These are phyloP conservation scores for Morus bassanus DNA, from an alignment of 2,797 vertebrate species.

Conservation along the genomic window DNA sequence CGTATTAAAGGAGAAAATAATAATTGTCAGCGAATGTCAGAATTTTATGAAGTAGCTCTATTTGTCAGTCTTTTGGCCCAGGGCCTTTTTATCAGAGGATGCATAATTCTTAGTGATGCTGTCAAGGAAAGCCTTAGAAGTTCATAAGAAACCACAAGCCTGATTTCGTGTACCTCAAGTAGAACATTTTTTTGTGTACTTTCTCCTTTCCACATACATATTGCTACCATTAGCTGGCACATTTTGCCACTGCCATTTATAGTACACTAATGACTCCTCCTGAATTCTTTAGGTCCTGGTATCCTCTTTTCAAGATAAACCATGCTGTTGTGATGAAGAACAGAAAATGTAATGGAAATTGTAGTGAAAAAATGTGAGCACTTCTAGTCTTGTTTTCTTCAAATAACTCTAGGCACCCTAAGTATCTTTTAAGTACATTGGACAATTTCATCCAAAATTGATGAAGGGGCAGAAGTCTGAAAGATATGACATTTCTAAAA, in stretches of 20 bases:
- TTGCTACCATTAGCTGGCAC: background rate
- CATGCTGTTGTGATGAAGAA: background rate
- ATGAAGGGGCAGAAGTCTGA: background rate
- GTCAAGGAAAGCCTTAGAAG: background rate
- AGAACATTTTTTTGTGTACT: accelerated
- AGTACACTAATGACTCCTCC: background rate
- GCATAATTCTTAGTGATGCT: background rate
- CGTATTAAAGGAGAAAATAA: background rate
- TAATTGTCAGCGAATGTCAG: background rate
- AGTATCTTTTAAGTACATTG: background rate
- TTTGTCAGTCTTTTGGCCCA: background rate
- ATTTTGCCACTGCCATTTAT: background rate
- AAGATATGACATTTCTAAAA: background rate
- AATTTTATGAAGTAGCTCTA: background rate
- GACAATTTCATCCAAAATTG: background rate
- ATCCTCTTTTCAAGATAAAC: background rate
- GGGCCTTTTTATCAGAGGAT: background rate
- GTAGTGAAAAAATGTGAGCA: background rate
- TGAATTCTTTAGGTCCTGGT: background rate
- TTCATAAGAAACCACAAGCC: background rate
- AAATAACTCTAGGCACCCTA: background rate
- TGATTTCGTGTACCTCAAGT: background rate
- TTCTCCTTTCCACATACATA: background rate
- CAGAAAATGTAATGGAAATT: background rate
- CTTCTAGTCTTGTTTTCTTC: background rate